Evolutionary conservation across 1,140 invertebrate genomes (phyloP).

Genomic region (Psix sp.): DNA sequence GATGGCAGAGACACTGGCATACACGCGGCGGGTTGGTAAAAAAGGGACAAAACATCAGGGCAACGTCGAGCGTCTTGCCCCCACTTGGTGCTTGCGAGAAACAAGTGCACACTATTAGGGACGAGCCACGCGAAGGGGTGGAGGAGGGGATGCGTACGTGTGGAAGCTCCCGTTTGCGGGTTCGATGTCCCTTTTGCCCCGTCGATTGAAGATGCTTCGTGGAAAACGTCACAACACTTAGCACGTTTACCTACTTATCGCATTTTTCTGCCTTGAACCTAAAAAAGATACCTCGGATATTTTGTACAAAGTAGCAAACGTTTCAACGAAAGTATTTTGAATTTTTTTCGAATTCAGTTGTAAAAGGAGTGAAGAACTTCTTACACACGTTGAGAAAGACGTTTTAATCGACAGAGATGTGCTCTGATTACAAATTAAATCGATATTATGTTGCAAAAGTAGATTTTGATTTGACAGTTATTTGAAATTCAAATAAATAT

Average conservation of each 20-base stretch:
- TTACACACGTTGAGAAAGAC: no score
- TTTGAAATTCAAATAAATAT: no score
- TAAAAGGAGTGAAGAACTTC: no score
- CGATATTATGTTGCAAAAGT: no score
- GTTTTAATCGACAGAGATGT: no score
- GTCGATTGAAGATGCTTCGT: constrained; percentile 43
- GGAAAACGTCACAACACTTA: constrained; percentile 26
- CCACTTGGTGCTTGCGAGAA: constrained; percentile 38
- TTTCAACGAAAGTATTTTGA: no score
- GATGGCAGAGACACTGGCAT: constrained; percentile 40
- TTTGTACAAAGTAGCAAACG: no score
- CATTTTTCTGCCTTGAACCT: constrained; percentile 1
- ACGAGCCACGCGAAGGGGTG: constrained; percentile 11
- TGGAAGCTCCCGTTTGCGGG: constrained; percentile 41
- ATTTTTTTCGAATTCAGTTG: no score
- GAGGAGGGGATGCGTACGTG: constrained; percentile 15
- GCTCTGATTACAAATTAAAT: no score
- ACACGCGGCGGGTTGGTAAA: constrained; percentile 38
- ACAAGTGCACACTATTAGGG: constrained; percentile 53
- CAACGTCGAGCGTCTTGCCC: constrained; percentile 33
- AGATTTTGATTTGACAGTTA: no score
- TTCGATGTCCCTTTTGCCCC: constrained; percentile 54
- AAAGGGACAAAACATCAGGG: constrained; percentile 50
- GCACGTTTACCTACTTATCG: constrained; percentile 29
- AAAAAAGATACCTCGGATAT: no score